Conservation (phyloP, 2,888 invertebrate genomes). For the Polydrusus cervinus region DNA sequence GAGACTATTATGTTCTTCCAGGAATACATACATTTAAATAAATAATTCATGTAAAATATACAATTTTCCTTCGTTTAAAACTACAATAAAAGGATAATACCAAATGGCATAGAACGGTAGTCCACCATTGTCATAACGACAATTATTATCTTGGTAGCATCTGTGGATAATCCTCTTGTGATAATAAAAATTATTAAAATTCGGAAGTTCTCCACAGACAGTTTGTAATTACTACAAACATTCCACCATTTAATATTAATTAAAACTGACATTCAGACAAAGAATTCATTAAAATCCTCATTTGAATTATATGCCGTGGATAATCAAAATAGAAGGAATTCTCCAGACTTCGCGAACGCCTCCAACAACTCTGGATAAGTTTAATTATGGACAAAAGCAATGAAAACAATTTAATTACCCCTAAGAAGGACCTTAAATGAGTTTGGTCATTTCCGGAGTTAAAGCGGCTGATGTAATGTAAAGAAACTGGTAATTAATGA, state of each 20-base stretch:
- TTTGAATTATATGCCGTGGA: conserved; percentile 47
- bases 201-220: conserved; percentile 28
- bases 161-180: conserved; percentile 9
- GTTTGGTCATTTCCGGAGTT: conserved; percentile 45
- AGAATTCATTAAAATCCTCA: conserved; percentile 50
- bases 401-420: conserved; percentile 51
- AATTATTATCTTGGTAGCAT: conserved; percentile 13
- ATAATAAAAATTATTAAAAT: conserved; percentile 23
- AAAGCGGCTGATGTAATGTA: conserved; percentile 24
- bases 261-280: conserved; percentile 49
- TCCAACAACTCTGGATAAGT: conserved; percentile 38
- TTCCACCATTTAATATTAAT: conserved; percentile 46
- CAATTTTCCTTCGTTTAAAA: too few relatives aligned
- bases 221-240: conserved; percentile 36
- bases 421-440: conserved; percentile 45
- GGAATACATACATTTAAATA: too few relatives aligned
- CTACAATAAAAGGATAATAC: too few relatives aligned
- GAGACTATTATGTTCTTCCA: too few relatives aligned
- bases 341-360: conserved; percentile 24
- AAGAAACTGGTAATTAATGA: not conserved
- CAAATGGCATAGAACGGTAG: not conserved
- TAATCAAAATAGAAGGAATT: conserved; percentile 46
- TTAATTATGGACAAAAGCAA: conserved; percentile 44
- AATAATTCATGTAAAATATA: too few relatives aligned
- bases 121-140: conserved; percentile 5